Percentiles rank a stretch among this genome's conserved stretches.
These are phyloP conservation scores for Oreohelix idahoensis DNA, from an alignment of 1,140 invertebrate species.

Conservation along the genomic window DNA sequence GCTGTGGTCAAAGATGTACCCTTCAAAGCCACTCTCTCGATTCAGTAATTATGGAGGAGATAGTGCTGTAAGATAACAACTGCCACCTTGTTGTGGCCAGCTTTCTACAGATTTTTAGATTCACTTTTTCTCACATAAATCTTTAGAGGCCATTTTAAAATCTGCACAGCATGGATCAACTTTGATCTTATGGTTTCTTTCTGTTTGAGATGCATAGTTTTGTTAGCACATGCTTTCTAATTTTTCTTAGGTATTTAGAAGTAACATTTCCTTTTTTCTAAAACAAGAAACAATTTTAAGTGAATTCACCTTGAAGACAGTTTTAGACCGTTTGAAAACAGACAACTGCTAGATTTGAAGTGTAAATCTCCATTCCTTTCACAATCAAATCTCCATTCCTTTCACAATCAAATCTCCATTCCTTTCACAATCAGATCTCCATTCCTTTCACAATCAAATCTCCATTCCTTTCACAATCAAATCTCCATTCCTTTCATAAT, in stretches of 20 bases:
- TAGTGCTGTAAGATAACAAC: background rate
- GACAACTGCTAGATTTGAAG: too few species aligned
- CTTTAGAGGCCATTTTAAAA: background rate
- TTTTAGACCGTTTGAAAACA: too few species aligned
- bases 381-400: too few species aligned
- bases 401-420: too few species aligned
- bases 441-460: too few species aligned
- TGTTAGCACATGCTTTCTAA: background rate
- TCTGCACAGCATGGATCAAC: background rate
- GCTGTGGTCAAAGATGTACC: background rate
- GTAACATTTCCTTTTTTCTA: too few species aligned
- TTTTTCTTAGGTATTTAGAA: background rate
- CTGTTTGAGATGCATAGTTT: background rate
- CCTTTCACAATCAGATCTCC: too few species aligned
- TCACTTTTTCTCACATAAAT: background rate
- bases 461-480: too few species aligned
- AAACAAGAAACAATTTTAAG: too few species aligned
- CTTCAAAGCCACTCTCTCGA: background rate
- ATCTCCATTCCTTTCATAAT: too few species aligned
- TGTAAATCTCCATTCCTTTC: too few species aligned
- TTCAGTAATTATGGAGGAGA: background rate
- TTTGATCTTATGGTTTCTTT: background rate
- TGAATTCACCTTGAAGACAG: too few species aligned
- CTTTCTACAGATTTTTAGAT: background rate
- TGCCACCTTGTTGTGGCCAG: background rate